These are phyloP conservation scores for Pelodiscus sinensis DNA, from an alignment of 2,113 vertebrate species.

Conservation along the genomic window DNA sequence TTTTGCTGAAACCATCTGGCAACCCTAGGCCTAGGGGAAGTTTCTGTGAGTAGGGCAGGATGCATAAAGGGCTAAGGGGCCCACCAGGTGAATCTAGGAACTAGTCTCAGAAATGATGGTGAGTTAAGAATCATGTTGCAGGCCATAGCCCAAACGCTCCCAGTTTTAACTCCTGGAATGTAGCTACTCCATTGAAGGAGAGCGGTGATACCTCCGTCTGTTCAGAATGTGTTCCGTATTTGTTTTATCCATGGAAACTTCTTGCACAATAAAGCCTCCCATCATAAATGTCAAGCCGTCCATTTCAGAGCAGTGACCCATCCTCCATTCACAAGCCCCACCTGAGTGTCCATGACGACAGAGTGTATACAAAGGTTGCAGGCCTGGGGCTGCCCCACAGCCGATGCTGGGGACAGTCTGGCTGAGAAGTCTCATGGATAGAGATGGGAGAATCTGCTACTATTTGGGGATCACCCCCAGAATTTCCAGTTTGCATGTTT, in stretches of 20 bases:
- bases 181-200: neutral
- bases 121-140: accelerated
- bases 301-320: neutral
- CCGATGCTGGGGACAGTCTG: neutral
- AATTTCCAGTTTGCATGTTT: neutral
- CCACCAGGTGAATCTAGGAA: neutral
- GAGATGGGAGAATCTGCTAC: neutral
- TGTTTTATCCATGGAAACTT: slow-evolving; percentile 57
- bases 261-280: neutral
- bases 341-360: slow-evolving; percentile 61
- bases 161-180: accelerated
- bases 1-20: no score
- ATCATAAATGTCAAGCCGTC: accelerated
- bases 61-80: neutral
- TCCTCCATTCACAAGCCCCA: neutral
- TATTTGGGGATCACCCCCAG: neutral
- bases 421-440: neutral
- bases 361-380: slow-evolving; percentile 45
- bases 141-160: neutral
- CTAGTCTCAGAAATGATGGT: neutral
- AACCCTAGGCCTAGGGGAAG: neutral
- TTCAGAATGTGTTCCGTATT: accelerated
- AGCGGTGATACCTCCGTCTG: accelerated
- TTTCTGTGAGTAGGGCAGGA: neutral
- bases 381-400: slow-evolving; percentile 1